Percentiles rank a stretch among this genome's conserved stretches.
These are phyloP conservation scores for Microtus ochrogaster DNA, from an alignment of 2,113 vertebrate species.

Conservation along the genomic window DNA sequence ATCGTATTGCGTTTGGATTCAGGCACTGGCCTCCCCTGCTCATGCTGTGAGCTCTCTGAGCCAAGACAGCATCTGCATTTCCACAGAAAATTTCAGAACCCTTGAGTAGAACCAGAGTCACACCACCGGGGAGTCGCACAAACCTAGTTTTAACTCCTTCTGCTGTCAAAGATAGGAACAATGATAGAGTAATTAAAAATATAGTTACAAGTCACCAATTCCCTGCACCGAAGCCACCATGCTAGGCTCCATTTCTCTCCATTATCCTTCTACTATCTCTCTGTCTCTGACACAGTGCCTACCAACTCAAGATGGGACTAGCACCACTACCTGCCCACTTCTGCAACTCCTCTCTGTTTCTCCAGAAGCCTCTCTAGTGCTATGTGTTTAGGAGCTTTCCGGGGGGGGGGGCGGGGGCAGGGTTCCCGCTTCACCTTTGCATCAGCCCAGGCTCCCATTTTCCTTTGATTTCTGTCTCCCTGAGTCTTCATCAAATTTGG, in stretches of 20 bases:
- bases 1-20: no score
- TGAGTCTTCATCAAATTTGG: conserved; percentile 56
- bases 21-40: not conserved
- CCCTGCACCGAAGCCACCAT: not conserved
- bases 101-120: not conserved
- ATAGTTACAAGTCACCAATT: not conserved
- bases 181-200: not conserved
- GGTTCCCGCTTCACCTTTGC: conserved; percentile 67
- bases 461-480: conserved; percentile 50
- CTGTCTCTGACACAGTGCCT: not conserved
- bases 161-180: not conserved
- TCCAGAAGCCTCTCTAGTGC: no score
- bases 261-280: not conserved
- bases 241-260: accelerated
- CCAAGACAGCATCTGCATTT: not conserved
- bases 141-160: not conserved
- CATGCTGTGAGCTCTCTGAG: not conserved
- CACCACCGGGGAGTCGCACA: not conserved
- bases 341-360: conserved; percentile 6
- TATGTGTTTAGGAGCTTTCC: not conserved
- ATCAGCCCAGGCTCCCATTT: conserved; percentile 50
- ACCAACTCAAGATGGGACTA: not conserved
- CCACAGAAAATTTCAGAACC: not conserved
- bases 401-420: not conserved
- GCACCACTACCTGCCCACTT: not conserved